Evolutionary conservation across 2,888 invertebrate species (phyloP).

Genomic region (Rhagium mordax): DNA sequence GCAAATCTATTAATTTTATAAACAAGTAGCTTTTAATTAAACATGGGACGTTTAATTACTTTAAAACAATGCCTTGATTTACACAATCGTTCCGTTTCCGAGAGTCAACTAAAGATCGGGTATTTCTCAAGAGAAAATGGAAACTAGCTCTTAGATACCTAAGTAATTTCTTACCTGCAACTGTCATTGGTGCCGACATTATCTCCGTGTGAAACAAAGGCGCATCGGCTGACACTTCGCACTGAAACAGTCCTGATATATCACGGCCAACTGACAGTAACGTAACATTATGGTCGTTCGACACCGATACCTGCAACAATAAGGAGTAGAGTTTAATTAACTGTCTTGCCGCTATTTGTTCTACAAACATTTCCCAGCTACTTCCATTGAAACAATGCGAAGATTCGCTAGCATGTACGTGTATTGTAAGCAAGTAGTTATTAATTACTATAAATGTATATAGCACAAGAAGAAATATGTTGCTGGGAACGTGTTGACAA

Average conservation of each 20-base stretch:
- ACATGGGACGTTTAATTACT: background rate
- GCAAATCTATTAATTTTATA: background rate
- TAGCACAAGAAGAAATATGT: background rate
- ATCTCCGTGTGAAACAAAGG: constrained; percentile 81
- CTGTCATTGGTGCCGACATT: constrained; percentile 76
- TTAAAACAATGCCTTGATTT: background rate
- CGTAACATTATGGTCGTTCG: constrained; percentile 79
- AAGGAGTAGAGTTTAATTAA: constrained; percentile 35
- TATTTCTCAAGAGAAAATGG: background rate
- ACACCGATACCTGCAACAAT: constrained; percentile 75
- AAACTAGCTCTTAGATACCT: background rate
- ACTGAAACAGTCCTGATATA: constrained; percentile 80
- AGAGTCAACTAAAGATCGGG: background rate
- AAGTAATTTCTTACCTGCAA: constrained; percentile 74
- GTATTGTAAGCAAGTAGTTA: background rate
- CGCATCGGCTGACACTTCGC: constrained; percentile 82
- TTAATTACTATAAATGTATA: constrained; percentile 15
- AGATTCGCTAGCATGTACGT: constrained; percentile 3
- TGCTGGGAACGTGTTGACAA: background rate
- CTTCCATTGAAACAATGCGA: background rate
- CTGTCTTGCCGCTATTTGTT: constrained; percentile 17
- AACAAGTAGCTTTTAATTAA: background rate
- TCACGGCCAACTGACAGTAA: constrained; percentile 78
- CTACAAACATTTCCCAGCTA: constrained; percentile 13
- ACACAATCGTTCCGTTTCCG: background rate